Conservation (phyloP, 2,113 vertebrate genomes). For the Vidua chalybeata region DNA sequence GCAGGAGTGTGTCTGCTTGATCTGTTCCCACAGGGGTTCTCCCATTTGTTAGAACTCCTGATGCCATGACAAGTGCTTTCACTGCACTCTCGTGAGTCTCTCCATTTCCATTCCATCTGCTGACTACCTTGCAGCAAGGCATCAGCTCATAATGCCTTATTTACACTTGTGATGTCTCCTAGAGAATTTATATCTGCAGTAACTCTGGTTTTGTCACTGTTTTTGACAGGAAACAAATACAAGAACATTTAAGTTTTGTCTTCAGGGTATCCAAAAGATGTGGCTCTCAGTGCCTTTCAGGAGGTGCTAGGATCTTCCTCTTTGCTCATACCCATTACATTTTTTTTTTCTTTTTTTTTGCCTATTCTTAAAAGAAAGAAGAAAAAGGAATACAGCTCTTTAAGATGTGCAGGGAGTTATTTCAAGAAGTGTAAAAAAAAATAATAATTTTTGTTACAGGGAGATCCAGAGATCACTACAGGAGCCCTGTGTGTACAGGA, state of each 20-base stretch:
- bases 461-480: not conserved
- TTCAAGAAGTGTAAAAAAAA: not conserved
- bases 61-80: not conserved
- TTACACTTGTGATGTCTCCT: not conserved
- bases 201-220: not conserved
- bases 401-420: not conserved
- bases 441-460: not conserved
- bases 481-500: not conserved
- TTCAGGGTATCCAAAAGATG: not conserved
- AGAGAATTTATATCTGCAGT: not conserved
- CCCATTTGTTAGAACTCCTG: not conserved
- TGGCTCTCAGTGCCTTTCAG: not conserved
- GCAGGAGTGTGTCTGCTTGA: not conserved
- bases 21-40: not conserved
- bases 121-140: not conserved
- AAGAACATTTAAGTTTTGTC: not conserved
- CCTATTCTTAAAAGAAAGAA: not conserved
- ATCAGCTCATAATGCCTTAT: not conserved
- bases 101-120: not conserved
- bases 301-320: not conserved
- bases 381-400: not conserved
- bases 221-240: not conserved
- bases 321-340: not conserved
- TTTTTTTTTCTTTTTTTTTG: not conserved
- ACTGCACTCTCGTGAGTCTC: not conserved